Percentiles rank a stretch among this genome's conserved stretches.
Evolutionary conservation across 2,888 invertebrate species (phyloP).

Genomic region (Cantharis rustica): DNA sequence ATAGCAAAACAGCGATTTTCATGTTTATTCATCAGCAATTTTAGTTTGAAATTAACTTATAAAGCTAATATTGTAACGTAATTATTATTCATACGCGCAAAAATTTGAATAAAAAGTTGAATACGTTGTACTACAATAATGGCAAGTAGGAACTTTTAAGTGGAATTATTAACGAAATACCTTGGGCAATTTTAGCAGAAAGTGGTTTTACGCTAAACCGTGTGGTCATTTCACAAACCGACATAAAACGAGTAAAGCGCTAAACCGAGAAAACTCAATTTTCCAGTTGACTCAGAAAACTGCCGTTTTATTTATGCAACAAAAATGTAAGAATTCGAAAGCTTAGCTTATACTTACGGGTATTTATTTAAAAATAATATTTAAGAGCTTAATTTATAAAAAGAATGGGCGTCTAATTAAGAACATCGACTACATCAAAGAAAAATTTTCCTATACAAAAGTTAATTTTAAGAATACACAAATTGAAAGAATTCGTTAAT

Average conservation of each 20-base stretch:
- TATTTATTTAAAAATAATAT: background rate
- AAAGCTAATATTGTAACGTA: background rate
- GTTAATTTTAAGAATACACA: background rate
- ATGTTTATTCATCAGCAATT: background rate
- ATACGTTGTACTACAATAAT: background rate
- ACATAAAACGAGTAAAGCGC: constrained; percentile 13
- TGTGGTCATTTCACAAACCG: constrained; percentile 22
- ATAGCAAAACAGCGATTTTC: background rate
- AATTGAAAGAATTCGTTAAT: background rate
- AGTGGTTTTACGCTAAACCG: constrained; percentile 16
- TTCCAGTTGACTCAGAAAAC: background rate
- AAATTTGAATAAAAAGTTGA: background rate
- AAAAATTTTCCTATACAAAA: background rate
- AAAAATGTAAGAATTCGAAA: background rate
- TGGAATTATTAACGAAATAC: constrained; percentile 12
- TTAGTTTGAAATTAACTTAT: background rate
- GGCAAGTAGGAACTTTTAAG: background rate
- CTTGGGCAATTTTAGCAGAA: constrained; percentile 10
- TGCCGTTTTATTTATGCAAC: background rate
- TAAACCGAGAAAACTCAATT: constrained; percentile 20
- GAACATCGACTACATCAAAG: background rate
- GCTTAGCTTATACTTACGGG: background rate
- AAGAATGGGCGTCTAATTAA: background rate
- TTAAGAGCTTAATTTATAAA: background rate
- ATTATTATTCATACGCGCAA: background rate